Base-by-base conservation (phyloP, 2,797 vertebrate species). In the Semaprochilodus insignis region DNA sequence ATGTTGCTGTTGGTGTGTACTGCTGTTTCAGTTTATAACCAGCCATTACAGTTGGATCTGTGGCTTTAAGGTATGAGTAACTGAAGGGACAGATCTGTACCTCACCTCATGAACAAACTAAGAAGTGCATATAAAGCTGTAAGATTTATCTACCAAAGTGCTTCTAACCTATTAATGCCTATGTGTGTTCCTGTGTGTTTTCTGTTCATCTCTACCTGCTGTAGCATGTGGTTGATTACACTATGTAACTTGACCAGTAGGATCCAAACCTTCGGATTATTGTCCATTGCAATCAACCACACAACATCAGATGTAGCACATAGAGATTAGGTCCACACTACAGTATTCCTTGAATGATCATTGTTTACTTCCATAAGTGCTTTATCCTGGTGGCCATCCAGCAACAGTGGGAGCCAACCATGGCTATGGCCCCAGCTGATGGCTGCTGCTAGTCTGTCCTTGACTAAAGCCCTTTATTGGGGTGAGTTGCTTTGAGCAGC, bases 361-460 rank as follows among this genome's bases (percentile, higher is more conserved):
- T n/a, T 69, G 36, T 51, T 71, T n/a, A 48, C 44, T 71, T 25
- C 66, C 15, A 14, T 23, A 71, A 51, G 69, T 71, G 69, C 69
- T 52, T 52, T 71, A 52, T 25, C 40, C 21, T 23, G 40, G 17
- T 51, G 40, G 17, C 65, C 19, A 8, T 66, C 27, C 15, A 34
- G 63, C 15, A 17, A 36, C 1, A 48, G 10, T 48, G 44, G 44
- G 44, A 48, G 44, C 44, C 44, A 48, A 48, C 44, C 44, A 13
- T 13, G 44, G 44, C 44, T 48, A 11, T 48, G 44, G 11, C 44
- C 10, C 8, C 44, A 48, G 44, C 44, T 40, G 40, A 40, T 40
- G 40, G 2, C 40, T 48, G 11, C 44, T 48, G 19, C 21, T 44
- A n/a, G 11, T 14, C 40, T 11, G 19, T 31, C 19, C 21, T 44